These are phyloP conservation scores for Pangasius djambal DNA, from an alignment of 2,797 vertebrate species.

Conservation along the genomic window DNA sequence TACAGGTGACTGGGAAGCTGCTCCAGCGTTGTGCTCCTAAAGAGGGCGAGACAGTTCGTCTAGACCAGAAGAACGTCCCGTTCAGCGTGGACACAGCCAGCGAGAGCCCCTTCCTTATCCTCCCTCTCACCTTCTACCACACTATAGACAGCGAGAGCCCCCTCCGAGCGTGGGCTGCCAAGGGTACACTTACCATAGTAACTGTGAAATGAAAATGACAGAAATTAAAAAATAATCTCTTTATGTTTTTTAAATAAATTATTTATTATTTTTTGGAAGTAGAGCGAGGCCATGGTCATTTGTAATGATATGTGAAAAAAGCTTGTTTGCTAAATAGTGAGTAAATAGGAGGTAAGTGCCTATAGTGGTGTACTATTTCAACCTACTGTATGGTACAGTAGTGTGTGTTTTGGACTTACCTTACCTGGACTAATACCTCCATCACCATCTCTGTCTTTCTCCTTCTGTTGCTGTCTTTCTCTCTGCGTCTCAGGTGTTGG, in stretches of 20 bases:
- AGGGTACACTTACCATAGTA: slow-evolving; percentile 61
- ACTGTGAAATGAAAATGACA: background rate
- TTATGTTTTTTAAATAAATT: background rate
- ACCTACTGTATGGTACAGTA: background rate
- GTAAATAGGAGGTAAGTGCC: background rate
- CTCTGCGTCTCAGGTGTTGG: slow-evolving; percentile 63
- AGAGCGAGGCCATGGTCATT: background rate
- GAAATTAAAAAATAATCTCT: background rate
- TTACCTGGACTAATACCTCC: background rate
- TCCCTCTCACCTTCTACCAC: slow-evolving; percentile 95
- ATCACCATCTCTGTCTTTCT: background rate
- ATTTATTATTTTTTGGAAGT: background rate
- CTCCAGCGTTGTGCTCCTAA: slow-evolving; percentile 91
- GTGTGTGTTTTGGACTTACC: background rate
- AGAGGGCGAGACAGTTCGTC: slow-evolving; percentile 88
- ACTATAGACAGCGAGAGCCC: slow-evolving; percentile 88
- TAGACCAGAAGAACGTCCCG: slow-evolving; percentile 91
- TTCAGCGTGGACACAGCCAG: slow-evolving; percentile 94
- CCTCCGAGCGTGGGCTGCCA: slow-evolving; percentile 77
- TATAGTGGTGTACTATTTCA: background rate
- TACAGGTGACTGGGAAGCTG: slow-evolving; percentile 90
- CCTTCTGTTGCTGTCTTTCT: background rate
- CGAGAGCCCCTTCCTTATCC: slow-evolving; percentile 94
- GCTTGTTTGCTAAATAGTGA: background rate
- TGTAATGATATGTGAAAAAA: background rate